phyloP scores from a whole-genome alignment of 2,797 vertebrate genomes.

The Petrocephalus sullivani region DNA sequence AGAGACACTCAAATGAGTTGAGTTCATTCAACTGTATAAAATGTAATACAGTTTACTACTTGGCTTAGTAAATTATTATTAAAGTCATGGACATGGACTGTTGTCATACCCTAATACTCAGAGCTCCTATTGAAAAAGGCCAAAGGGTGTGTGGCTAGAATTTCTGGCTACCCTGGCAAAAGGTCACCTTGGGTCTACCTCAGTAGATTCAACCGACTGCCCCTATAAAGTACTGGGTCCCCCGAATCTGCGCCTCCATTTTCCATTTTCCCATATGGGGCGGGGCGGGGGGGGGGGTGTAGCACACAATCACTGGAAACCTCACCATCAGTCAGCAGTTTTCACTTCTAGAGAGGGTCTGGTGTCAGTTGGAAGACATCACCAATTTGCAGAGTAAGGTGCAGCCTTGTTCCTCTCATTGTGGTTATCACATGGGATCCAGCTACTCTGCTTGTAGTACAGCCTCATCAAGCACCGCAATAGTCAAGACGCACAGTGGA shows the following conservation, averaged over 20 bases:
- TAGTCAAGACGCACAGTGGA: not conserved
- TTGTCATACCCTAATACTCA: not conserved
- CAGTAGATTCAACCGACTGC: not conserved
- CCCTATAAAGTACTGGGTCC: not conserved
- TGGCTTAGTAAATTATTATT: not conserved
- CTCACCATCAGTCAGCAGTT: not conserved
- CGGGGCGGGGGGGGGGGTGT: not conserved
- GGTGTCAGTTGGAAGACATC: slow-evolving; percentile 3
- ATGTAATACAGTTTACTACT: not conserved
- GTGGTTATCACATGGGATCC: not conserved
- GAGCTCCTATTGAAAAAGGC: not conserved
- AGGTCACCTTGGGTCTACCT: not conserved
- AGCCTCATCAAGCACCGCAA: not conserved
- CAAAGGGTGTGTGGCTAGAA: not conserved
- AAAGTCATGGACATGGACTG: not conserved
- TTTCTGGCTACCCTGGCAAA: not conserved
- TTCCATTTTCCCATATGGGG: not conserved
- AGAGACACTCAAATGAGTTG: not conserved
- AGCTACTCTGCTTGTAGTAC: not conserved
- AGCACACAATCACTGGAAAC: not conserved
- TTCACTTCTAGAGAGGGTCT: not conserved
- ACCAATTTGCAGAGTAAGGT: not conserved
- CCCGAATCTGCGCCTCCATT: not conserved
- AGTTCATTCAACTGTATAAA: not conserved
- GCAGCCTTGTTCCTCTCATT: not conserved